phyloP scores from a whole-genome alignment of 2,797 vertebrate genomes.

The Sandelia bainsii region DNA sequence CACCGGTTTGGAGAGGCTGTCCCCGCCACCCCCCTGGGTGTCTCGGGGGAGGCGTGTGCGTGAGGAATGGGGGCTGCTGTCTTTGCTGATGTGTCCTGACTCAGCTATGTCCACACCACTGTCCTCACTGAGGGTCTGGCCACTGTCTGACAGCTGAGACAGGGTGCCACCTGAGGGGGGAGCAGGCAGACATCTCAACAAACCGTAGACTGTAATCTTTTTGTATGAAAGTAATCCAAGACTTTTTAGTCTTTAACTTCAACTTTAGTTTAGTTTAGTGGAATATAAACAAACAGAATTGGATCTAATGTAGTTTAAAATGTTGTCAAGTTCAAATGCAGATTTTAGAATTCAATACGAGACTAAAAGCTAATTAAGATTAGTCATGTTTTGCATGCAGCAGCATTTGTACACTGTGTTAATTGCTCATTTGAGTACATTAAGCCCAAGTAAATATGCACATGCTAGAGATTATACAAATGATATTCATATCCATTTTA shows the following conservation, averaged over 20 bases:
- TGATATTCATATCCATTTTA: slow-evolving; percentile 12
- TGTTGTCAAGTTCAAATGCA: not conserved
- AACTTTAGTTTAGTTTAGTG: not conserved
- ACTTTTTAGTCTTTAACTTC: not conserved
- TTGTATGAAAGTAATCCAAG: not conserved
- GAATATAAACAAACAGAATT: not conserved
- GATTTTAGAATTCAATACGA: slow-evolving; percentile 22
- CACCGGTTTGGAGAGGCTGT: slow-evolving; percentile 90
- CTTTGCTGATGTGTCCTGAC: slow-evolving; percentile 84
- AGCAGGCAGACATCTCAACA: slow-evolving; percentile 41
- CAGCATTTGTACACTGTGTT: slow-evolving; percentile 2
- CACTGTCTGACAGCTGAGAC: slow-evolving; percentile 97
- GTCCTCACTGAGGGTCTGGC: slow-evolving; percentile 98
- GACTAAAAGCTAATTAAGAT: slow-evolving; percentile 51
- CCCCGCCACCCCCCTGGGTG: slow-evolving; percentile 79
- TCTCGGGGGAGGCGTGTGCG: slow-evolving; percentile 85
- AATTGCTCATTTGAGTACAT: slow-evolving; percentile 46
- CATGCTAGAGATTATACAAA: slow-evolving; percentile 29
- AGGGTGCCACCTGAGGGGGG: slow-evolving; percentile 88
- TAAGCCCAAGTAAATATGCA: slow-evolving; percentile 30
- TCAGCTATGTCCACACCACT: slow-evolving; percentile 97
- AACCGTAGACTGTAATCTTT: not conserved
- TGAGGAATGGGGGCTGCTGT: slow-evolving; percentile 83
- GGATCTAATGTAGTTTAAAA: not conserved
- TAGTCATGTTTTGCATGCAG: slow-evolving; percentile 23